phyloP scores from a whole-genome alignment of 2,888 invertebrate genomes.

The Agonopterix subpropinquella region DNA sequence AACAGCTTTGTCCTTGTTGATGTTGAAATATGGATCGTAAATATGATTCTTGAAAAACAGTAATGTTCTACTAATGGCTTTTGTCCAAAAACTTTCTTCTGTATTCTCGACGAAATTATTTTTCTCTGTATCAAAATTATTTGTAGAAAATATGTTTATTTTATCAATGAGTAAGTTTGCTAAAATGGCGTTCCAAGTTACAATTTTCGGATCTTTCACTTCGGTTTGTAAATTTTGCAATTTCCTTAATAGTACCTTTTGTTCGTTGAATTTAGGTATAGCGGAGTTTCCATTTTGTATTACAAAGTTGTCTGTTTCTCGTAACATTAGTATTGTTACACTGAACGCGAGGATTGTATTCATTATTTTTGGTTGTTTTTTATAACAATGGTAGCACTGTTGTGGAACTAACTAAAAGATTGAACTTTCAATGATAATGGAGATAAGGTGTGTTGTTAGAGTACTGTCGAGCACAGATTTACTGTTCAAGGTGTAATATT shows the following conservation, averaged over 20 bases:
- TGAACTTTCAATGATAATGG: constrained; percentile 24
- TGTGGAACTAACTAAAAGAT: constrained; percentile 30
- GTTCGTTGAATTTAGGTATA: constrained; percentile 24
- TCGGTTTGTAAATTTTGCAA: constrained; percentile 39
- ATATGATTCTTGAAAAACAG: constrained; percentile 42
- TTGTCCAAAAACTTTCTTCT: constrained; percentile 21
- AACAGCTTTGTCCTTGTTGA: background rate
- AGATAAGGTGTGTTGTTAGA: constrained; percentile 37
- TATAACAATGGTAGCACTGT: constrained; percentile 42
- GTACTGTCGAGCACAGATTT: constrained; percentile 27
- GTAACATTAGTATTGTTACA: constrained; percentile 39
- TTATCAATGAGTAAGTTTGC: constrained; percentile 54
- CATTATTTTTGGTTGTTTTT: constrained; percentile 32
- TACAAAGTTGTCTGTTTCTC: constrained; percentile 31
- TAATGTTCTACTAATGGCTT: constrained; percentile 38
- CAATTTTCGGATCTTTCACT: constrained; percentile 30
- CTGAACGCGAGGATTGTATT: constrained; percentile 39
- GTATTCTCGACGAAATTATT: constrained; percentile 18
- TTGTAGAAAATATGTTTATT: constrained; percentile 44
- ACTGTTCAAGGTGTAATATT: too few species aligned
- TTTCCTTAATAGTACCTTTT: constrained; percentile 51
- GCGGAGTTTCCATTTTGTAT: constrained; percentile 17
- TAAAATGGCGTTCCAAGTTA: constrained; percentile 56
- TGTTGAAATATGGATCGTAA: constrained; percentile 31
- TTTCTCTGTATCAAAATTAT: constrained; percentile 16